Conservation (phyloP, 1,140 invertebrate genomes). For the Trichonephila clavata region DNA sequence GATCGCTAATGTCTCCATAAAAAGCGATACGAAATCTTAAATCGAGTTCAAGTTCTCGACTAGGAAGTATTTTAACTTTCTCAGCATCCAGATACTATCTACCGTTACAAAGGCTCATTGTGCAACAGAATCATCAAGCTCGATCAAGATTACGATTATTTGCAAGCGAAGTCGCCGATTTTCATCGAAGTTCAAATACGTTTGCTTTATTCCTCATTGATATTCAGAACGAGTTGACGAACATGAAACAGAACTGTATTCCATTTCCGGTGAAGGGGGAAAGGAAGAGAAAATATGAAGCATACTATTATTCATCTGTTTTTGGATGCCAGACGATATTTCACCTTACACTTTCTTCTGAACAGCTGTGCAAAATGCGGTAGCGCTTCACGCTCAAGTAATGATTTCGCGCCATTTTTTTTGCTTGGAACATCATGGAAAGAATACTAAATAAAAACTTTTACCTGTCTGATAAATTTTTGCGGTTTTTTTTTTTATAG, state of each 20-base stretch:
- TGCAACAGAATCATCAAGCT: background rate
- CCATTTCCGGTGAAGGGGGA: background rate
- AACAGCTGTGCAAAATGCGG: background rate
- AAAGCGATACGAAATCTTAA: background rate
- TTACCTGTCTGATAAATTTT: background rate
- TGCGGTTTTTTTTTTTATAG: background rate
- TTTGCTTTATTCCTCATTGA: background rate
- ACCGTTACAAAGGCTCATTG: background rate
- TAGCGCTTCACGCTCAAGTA: background rate
- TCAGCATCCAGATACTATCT: background rate
- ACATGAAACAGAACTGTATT: background rate
- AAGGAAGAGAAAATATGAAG: background rate
- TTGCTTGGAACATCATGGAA: background rate
- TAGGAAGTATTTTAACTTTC: constrained; percentile 8
- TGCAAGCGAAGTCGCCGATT: background rate
- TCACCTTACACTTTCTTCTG: background rate
- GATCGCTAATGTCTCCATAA: background rate
- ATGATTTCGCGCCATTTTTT: background rate
- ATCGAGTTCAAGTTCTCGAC: background rate
- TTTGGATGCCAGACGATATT: constrained; percentile 1
- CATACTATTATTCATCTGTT: background rate
- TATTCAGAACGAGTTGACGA: background rate
- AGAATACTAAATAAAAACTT: background rate
- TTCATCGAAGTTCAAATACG: background rate
- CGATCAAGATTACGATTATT: background rate